Percentiles rank a stretch among this genome's conserved stretches.
Evolutionary conservation across 2,888 invertebrate species (phyloP).

Genomic region (Eudasyphora cyanicolor): DNA sequence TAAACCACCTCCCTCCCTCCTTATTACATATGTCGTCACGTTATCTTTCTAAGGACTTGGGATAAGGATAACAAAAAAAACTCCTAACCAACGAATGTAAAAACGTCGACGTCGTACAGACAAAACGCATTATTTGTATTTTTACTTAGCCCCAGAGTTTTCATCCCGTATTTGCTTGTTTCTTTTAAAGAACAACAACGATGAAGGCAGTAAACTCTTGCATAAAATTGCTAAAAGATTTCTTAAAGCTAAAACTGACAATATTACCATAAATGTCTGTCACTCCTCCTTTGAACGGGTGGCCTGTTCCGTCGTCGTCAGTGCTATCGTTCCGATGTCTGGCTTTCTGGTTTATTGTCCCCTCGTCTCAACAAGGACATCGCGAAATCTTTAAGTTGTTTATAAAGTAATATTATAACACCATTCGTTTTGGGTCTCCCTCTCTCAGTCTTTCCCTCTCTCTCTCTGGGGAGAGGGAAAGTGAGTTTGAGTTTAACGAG

Average conservation of each 20-base stretch:
- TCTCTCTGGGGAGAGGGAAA: no score
- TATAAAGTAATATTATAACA: slow-evolving; percentile 20
- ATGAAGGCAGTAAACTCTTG: not conserved
- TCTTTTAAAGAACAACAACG: not conserved
- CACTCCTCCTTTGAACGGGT: slow-evolving; percentile 20
- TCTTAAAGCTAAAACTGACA: slow-evolving; percentile 32
- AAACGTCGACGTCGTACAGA: slow-evolving; percentile 4
- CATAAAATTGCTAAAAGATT: slow-evolving; percentile 25
- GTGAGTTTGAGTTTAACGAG: slow-evolving; percentile 5
- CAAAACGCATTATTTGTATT: slow-evolving; percentile 36
- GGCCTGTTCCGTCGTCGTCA: not conserved
- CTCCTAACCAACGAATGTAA: not conserved
- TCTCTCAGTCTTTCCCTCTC: no score
- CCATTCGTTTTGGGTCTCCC: no score
- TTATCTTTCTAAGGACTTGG: not conserved
- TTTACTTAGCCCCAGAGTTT: not conserved
- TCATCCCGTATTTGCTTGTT: not conserved
- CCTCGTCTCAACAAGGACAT: not conserved
- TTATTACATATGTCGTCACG: not conserved
- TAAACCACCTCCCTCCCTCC: no score
- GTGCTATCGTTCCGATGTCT: not conserved
- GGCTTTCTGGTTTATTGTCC: no score
- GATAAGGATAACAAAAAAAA: not conserved
- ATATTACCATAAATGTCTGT: slow-evolving; percentile 48
- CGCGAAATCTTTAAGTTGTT: not conserved